These are phyloP conservation scores for Tipula confusa DNA, from an alignment of 2,888 invertebrate species.

Conservation along the genomic window DNA sequence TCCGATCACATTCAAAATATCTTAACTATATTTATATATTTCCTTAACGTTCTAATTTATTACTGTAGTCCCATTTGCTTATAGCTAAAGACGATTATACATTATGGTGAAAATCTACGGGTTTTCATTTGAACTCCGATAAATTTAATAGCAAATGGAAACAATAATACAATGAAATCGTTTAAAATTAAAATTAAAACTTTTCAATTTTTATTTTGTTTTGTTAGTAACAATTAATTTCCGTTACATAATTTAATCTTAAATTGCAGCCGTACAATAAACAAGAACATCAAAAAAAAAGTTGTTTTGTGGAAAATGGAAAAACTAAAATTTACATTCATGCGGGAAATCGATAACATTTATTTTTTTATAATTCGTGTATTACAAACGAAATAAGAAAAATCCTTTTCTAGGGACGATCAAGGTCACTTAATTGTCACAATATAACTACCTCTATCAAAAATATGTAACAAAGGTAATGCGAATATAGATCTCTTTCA, in stretches of 20 bases:
- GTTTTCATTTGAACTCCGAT: neutral
- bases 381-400: neutral
- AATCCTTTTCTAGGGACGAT: neutral
- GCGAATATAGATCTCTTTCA: neutral
- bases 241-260: neutral
- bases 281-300: too few species aligned
- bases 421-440: too few species aligned
- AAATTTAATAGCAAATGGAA: constrained; percentile 3
- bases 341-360: neutral
- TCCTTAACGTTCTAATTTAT: neutral
- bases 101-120: neutral
- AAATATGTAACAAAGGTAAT: neutral
- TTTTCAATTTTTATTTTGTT: neutral
- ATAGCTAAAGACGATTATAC: neutral
- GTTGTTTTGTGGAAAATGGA: neutral
- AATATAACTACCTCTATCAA: neutral
- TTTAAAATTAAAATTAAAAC: neutral
- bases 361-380: neutral
- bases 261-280: neutral
- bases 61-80: neutral
- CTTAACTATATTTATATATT: neutral
- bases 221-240: neutral
- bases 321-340: neutral
- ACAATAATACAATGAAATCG: neutral
- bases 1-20: neutral